Base-by-base conservation (phyloP, 2,113 vertebrate species). In the Andinoacara biseriatus region DNA sequence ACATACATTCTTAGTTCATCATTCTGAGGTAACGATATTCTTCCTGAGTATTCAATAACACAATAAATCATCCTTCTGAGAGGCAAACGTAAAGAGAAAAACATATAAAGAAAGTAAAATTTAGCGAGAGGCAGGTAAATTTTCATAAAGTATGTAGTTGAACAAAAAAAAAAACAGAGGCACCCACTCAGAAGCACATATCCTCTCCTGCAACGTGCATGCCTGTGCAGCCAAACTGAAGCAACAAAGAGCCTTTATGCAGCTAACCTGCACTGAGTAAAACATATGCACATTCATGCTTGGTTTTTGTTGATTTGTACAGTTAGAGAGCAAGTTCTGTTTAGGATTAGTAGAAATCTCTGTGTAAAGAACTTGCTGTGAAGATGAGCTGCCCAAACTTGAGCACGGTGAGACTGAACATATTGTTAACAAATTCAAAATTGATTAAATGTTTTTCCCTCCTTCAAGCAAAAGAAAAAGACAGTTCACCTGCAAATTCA, bases 11-110 rank as follows among this genome's bases (percentile, higher is more conserved):
- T 85, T 92, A 82, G 95, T 95, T 95, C 80, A 93, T 94, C 91
- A 86, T 89, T 93, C 78, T 92, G 96, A 98, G 96, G 96, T 97
- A 96, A 97, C 95, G 95, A 94, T 94, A 94, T 92, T 96, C 93
- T 97, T 97, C 97, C 97, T 98, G 97, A 98, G 97, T 97, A 95
- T 95, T 96, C 93, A 95, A 91, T 96, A 94, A 95, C 91, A 94
- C 87, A 78, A 90, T 94, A 93, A 96, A 96, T 95, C 92, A 90
- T 96, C 89, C 83, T 90, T 92, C 90, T 87, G 49, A 90, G 86
- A 90, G 72, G 87, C 83, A 92, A 93, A 92, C 88, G 74, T 78
- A 90, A 93, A 91, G 76, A 93, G n/a, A 91, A 93, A 93, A 82
- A 85, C 82, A 90, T 88, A 88, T 88, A 74, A 40, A 74, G 62